Evolutionary conservation across 1,140 invertebrate species (phyloP), one percentile per base, ranked within the genome.

Genomic region (Drosophila bocki): DNA sequence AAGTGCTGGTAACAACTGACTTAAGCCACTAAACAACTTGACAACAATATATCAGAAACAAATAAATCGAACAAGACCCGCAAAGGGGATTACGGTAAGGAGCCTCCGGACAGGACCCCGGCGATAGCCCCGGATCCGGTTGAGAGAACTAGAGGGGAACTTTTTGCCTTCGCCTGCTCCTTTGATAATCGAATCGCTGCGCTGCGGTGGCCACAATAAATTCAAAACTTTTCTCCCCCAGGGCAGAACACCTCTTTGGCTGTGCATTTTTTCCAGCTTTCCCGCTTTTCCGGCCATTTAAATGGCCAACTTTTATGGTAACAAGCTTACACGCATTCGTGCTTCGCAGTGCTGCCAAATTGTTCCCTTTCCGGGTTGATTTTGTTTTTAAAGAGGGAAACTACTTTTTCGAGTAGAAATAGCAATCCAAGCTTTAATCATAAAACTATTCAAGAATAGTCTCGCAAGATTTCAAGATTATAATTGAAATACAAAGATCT

Each of bases 181-280:
- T 26, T 42, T 37, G 68, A 67, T 80, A 81, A 85, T 81, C 82
- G 65, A 80, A 81, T 71, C 54, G 59, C 45, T 58, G 41, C 61
- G 33, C 47, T 64, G 41, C 58, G 67, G 17, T 76, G 50, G 72
- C 48, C 72, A 77, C 69, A 82, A 86, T 86, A 86, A 86, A 86
- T 86, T 86, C 53, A 82, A 81, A 86, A 86, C 61, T 86, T 86
- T 80, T 63, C 29, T 32, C 44, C 54, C 37, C 29, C 51, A 22
- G 67, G 37, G 45, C 19, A 32, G 32, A 62, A 75, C 64, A 69
- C 75, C 63, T 64, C 67, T 48, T 67, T 58, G 29, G 59, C 63
- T 61, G 37, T 50, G 56, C 50, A 61, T 22, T 47, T 53, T 54
- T 58, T 84, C 19, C 47, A 41, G 26, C 48, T 41, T 39, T 35